These are phyloP conservation scores for Thelohanellus kitauei DNA, from an alignment of 30 jellyfish, hydroid and myxozoan genomes.

Conservation along the genomic window DNA sequence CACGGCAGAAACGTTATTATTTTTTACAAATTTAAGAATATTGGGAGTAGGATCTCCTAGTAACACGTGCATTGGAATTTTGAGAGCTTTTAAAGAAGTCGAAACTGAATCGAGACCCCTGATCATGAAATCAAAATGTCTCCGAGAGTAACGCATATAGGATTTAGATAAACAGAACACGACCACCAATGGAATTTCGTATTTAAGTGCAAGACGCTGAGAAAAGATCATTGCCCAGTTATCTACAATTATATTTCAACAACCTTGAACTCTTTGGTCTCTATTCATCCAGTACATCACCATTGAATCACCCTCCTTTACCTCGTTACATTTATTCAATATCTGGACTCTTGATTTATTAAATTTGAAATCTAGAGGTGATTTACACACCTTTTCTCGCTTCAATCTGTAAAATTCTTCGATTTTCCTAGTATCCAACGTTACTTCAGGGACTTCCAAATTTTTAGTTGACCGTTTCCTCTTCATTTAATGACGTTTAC, in stretches of 20 bases:
- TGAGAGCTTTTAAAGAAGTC: constrained; percentile 5
- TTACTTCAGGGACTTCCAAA: no score
- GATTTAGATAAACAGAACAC: constrained; percentile 13
- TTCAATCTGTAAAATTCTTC: no score
- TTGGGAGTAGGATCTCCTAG: constrained; percentile 17
- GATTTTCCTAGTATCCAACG: no score
- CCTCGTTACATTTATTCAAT: constrained; percentile 4
- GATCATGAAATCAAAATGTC: constrained; percentile 17
- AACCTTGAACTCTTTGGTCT: constrained; percentile 33
- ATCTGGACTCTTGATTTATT: constrained; percentile 17
- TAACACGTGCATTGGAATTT: constrained; percentile 13
- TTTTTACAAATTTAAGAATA: constrained; percentile 10
- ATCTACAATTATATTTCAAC: no score
- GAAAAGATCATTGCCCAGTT: constrained; percentile 35
- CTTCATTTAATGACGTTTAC: no score
- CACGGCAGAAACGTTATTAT: constrained; percentile 12
- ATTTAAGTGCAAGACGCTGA: constrained; percentile 13
- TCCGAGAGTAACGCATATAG: constrained; percentile 9
- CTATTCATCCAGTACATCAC: constrained; percentile 25
- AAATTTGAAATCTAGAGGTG: no score
- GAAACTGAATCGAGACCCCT: no score
- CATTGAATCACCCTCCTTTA: constrained; percentile 4
- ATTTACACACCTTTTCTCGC: no score
- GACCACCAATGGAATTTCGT: constrained; percentile 15
- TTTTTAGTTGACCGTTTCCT: no score